Evolutionary conservation across 2,888 invertebrate genomes (phyloP).

Genomic region (Pristionchus mayeri): DNA sequence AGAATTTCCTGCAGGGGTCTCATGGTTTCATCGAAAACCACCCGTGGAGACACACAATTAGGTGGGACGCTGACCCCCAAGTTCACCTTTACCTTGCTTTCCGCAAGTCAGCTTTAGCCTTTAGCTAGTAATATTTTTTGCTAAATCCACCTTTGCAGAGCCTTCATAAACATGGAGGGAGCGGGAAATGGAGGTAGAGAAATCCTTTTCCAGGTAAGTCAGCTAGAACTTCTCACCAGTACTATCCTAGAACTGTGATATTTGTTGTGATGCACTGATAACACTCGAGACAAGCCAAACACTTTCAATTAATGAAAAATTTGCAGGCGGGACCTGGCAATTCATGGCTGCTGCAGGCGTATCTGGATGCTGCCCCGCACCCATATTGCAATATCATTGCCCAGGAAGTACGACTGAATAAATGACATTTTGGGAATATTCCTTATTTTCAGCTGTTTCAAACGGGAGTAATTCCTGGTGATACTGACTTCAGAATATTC

Average conservation of each 20-base stretch:
- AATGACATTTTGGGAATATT: too few relatives aligned
- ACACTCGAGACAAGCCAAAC: too few relatives aligned
- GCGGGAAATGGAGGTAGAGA: conserved; percentile 93
- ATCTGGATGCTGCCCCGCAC: conserved; percentile 84
- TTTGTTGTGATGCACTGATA: background rate
- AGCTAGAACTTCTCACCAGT: background rate
- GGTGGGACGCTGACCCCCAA: too few relatives aligned
- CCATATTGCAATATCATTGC: conserved; percentile 84
- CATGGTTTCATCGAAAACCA: conserved; percentile 94
- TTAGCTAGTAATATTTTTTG: too few relatives aligned
- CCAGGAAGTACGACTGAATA: conserved; percentile 37
- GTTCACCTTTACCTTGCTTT: too few relatives aligned
- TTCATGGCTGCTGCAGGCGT: conserved; percentile 80
- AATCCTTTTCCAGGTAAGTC: conserved; percentile 86
- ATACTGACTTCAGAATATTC: conserved; percentile 92
- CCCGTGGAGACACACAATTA: conserved; percentile 86
- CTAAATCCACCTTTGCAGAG: conserved; percentile 78
- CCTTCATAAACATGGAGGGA: conserved; percentile 91
- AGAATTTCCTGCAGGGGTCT: conserved; percentile 89
- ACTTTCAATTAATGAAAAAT: too few relatives aligned
- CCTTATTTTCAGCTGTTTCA: conserved; percentile 91
- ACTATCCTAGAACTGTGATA: background rate
- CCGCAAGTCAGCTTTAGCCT: too few relatives aligned
- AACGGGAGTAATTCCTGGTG: conserved; percentile 90
- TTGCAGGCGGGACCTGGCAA: conserved; percentile 80